phyloP scores from a whole-genome alignment of 2,113 vertebrate species.

The Actenoides hombroni region DNA sequence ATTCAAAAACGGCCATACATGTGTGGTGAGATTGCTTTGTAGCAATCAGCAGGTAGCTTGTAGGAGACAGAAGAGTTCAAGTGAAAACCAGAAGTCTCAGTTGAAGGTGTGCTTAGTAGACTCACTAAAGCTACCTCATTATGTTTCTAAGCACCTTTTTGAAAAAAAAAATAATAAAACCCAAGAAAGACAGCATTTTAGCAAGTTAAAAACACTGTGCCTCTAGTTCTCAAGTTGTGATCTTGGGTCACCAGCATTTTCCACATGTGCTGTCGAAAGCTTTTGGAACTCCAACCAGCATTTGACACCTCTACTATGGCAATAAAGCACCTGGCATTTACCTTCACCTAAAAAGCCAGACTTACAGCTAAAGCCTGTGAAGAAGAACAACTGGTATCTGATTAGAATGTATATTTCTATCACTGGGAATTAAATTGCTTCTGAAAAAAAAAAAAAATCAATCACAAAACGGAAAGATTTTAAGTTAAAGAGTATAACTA shows the following conservation, averaged over 20 bases:
- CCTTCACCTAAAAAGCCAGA: not conserved
- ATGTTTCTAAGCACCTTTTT: not conserved
- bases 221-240: not conserved
- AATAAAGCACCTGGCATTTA: not conserved
- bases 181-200: not conserved
- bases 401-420: not conserved
- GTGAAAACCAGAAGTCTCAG: not conserved
- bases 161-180: not conserved
- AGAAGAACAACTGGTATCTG: not conserved
- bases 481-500: not conserved
- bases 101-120: not conserved
- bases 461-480: not conserved
- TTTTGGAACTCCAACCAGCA: not conserved
- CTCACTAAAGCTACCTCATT: not conserved
- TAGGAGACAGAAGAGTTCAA: not conserved
- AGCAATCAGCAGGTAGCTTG: not conserved
- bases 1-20: not conserved
- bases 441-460: not conserved
- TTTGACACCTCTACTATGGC: not conserved
- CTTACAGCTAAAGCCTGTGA: not conserved
- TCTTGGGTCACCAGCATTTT: constrained; percentile 21
- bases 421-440: not conserved
- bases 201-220: not conserved
- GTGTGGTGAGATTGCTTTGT: not conserved
- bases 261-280: not conserved